phyloP scores from a whole-genome alignment of 2,113 vertebrate genomes.

The Elgaria multicarinata region DNA sequence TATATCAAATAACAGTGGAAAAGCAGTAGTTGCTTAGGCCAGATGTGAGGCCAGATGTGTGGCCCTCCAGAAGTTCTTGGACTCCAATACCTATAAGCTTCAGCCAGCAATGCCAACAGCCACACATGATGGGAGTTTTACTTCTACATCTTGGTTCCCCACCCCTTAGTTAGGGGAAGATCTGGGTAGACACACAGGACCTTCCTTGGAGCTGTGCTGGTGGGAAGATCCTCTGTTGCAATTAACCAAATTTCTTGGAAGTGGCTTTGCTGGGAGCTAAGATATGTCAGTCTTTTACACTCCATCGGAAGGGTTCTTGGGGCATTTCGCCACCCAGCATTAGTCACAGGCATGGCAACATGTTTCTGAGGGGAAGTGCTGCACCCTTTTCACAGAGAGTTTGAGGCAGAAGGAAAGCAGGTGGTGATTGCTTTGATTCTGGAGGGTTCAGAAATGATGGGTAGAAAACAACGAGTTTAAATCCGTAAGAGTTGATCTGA shows the following conservation, averaged over 20 bases:
- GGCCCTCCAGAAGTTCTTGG: background rate
- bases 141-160: background rate
- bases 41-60: background rate
- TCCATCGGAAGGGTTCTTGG: conserved; percentile 53
- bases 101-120: background rate
- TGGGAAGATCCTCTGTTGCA: background rate
- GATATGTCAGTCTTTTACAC: conserved; percentile 2
- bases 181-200: background rate
- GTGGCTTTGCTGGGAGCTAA: conserved; percentile 23
- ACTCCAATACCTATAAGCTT: background rate
- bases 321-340: background rate
- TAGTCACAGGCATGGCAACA: conserved; percentile 42
- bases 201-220: background rate
- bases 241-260: background rate
- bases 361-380: conserved; percentile 52
- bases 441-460: background rate
- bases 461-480: background rate
- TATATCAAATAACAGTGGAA: background rate
- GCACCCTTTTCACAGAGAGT: conserved; percentile 25
- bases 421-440: conserved; percentile 46
- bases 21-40: background rate
- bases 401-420: conserved; percentile 40
- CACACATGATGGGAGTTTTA: background rate
- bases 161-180: background rate
- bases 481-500: background rate